Percentiles rank a stretch among this genome's conserved stretches.
These are phyloP conservation scores for Electrona antarctica DNA, from an alignment of 2,113 vertebrate species.

Conservation along the genomic window DNA sequence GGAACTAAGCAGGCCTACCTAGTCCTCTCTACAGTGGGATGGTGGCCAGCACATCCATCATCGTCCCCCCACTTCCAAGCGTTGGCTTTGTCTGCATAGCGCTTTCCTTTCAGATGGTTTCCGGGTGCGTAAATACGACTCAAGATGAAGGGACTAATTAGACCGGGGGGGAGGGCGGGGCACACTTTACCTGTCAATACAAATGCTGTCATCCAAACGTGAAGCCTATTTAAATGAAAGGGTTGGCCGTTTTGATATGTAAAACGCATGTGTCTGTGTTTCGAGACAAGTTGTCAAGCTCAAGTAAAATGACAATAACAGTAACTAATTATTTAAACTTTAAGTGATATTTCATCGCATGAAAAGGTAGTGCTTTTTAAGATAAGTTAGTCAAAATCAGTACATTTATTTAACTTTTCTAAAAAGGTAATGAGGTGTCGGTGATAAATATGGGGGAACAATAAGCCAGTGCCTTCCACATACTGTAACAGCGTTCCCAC, in stretches of 20 bases:
- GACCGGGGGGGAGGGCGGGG: slow-evolving; percentile 29
- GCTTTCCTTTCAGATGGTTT: slow-evolving; percentile 37
- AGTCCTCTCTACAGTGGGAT: slow-evolving; percentile 64
- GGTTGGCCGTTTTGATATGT: slow-evolving; percentile 66
- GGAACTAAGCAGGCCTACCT: slow-evolving; percentile 72
- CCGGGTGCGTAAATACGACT: slow-evolving; percentile 42
- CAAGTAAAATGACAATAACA: slow-evolving; percentile 66
- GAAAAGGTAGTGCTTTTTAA: slow-evolving; percentile 73
- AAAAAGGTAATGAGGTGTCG: slow-evolving; percentile 71
- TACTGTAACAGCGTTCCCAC: slow-evolving; percentile 54
- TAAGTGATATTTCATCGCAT: slow-evolving; percentile 43
- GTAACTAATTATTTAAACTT: slow-evolving; percentile 35
- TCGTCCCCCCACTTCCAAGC: slow-evolving; percentile 40
- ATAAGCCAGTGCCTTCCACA: slow-evolving; percentile 55
- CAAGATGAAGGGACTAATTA: slow-evolving; percentile 67
- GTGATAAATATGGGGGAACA: slow-evolving; percentile 72
- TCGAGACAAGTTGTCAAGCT: slow-evolving; percentile 68
- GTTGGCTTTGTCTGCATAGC: slow-evolving; percentile 39
- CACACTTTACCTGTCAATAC: slow-evolving; percentile 69
- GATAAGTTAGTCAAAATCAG: slow-evolving; percentile 59
- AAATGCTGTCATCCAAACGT: slow-evolving; percentile 58
- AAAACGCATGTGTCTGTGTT: slow-evolving; percentile 63
- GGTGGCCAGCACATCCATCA: slow-evolving; percentile 73
- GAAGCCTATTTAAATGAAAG: slow-evolving; percentile 58
- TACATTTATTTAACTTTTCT: slow-evolving; percentile 73